A percentile compares a stretch with the other conserved stretches of the same genome.
Conservation (phyloP, 2,888 invertebrate genomes). For the Noctua pronuba region DNA sequence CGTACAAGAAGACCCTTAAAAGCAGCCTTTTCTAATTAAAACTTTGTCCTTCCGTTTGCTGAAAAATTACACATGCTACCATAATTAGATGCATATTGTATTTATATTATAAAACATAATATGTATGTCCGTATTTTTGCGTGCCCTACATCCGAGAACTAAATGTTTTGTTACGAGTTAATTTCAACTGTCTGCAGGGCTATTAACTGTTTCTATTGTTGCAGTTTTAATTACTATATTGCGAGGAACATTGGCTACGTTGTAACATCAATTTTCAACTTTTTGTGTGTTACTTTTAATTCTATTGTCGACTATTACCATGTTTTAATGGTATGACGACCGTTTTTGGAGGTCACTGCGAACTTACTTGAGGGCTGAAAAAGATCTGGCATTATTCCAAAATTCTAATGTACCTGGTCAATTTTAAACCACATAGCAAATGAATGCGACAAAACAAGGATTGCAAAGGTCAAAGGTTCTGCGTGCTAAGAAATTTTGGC, state of each 20-base stretch:
- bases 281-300: background rate
- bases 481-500: background rate
- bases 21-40: background rate
- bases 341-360: background rate
- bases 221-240: conserved; percentile 16
- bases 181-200: conserved; percentile 21
- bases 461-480: background rate
- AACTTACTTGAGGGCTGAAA: background rate
- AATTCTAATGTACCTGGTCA: background rate
- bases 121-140: conserved; percentile 27
- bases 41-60: background rate
- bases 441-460: background rate
- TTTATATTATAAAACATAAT: background rate
- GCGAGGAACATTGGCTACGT: background rate
- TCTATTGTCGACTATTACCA: no score
- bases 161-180: conserved; percentile 31
- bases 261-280: background rate
- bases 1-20: background rate
- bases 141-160: conserved; percentile 35
- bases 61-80: conserved; percentile 14
- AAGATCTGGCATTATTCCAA: conserved; percentile 5
- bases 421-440: background rate
- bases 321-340: background rate
- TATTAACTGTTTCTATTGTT: conserved; percentile 39
- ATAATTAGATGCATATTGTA: conserved; percentile 49